A percentile compares a stretch with the other conserved stretches of the same genome.
Evolutionary conservation across 2,888 invertebrate genomes (phyloP).

Genomic region (Clostera curtula): DNA sequence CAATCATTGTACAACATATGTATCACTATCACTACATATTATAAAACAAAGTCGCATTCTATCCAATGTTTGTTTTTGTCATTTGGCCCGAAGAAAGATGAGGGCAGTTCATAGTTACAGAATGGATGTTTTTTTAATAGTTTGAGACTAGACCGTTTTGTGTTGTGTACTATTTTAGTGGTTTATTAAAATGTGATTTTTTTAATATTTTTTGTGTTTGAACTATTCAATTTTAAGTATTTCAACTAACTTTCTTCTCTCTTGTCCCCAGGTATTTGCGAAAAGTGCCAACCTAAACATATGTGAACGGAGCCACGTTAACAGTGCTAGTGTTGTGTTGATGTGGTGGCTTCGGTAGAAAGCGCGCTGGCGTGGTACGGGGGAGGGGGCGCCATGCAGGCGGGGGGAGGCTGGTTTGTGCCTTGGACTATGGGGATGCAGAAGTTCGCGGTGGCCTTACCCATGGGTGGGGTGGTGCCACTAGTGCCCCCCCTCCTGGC

Average conservation of each 20-base stretch:
- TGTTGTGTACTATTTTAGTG: too few species aligned
- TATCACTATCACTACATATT: too few species aligned
- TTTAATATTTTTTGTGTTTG: too few species aligned
- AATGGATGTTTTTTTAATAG: too few species aligned
- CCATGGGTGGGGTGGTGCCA: conserved; percentile 65
- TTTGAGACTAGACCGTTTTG: too few species aligned
- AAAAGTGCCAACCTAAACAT: conserved; percentile 35
- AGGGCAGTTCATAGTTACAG: too few species aligned
- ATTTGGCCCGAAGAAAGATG: too few species aligned
- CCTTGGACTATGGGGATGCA: conserved; percentile 69
- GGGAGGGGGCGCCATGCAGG: conserved; percentile 63
- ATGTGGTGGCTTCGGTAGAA: conserved; percentile 47
- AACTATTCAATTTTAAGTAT: too few species aligned
- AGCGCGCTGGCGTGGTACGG: conserved; percentile 73
- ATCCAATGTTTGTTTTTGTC: too few species aligned
- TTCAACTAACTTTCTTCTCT: conserved; percentile 7
- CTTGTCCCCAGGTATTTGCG: conserved; percentile 60
- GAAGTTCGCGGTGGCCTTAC: conserved; percentile 67
- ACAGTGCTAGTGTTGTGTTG: conserved; percentile 38
- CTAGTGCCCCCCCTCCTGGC: conserved; percentile 60
- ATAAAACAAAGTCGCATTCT: too few species aligned
- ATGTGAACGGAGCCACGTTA: conserved; percentile 21
- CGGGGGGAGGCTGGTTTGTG: conserved; percentile 65
- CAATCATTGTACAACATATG: too few species aligned
- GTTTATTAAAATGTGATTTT: too few species aligned